Evolutionary conservation across 2,113 vertebrate genomes (phyloP), one percentile per base, ranked within the genome.

Genomic region (Alaudala cheleensis): DNA sequence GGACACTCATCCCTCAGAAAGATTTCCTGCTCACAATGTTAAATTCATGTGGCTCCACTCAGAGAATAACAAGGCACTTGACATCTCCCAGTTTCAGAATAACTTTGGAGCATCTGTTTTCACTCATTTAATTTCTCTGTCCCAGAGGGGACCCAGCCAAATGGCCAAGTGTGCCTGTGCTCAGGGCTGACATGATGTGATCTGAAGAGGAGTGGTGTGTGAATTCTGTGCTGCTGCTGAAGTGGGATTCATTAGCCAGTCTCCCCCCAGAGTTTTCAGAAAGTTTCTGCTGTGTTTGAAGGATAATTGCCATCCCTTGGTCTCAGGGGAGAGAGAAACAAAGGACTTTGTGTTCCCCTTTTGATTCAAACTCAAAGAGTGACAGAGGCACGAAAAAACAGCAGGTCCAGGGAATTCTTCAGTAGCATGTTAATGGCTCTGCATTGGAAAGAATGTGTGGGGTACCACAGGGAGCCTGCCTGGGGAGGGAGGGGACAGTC

Each of bases 71-170:
- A 85, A 91, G 44, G 87, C 78, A 60, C 70, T 91, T 79, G 78
- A 91, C 44, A 76, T 66, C 37, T 90, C 70, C 66, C 76, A 69
- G 58, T 62, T 88, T 64, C 88, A 87, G 74, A 47, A 79, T 47
- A 76, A 82, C 71, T 88, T 57, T 20, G n/a, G 74, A 90, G 81
- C 81, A 88, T 86, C 92, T 95, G 21, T 74, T 95, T 88, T 80
- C 57, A 47, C 31, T 93, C 79, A 44, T 78, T 50, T 76, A 37
- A 72, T 90, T 81, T 65, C 65, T 61, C 28, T 93, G 28, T 90
- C 78, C 90, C 87, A 69, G 44, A 92, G 64, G 37, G 62, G 42
- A 65, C 42, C 57, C 86, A 83, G 47, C 50, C 60, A 49, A 82
- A 45, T 57, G 71, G 33, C 53, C 81, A 69, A 50, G 40, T 40